A percentile compares a stretch with the other conserved stretches of the same genome.
phyloP scores from a whole-genome alignment of 2,113 vertebrate genomes.

The Periophthalmus modestus region DNA sequence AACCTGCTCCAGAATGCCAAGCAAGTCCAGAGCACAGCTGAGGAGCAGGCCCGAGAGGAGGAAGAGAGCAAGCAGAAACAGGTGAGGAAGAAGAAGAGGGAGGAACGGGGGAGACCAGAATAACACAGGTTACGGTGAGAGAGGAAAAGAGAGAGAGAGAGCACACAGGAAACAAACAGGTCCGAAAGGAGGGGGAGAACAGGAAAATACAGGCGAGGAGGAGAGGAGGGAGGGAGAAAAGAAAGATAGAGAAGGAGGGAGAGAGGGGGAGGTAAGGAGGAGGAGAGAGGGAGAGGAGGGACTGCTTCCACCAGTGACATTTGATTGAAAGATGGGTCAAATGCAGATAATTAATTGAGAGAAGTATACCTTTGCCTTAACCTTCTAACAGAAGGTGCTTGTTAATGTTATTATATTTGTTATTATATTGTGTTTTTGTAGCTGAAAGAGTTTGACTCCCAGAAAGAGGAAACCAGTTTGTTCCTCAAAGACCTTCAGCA shows the following conservation, averaged over 20 bases:
- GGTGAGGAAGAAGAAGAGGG: conserved; percentile 22
- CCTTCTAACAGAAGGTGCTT: neutral
- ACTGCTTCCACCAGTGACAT: no score
- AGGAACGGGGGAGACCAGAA: no score
- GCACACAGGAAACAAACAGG: conserved; percentile 38
- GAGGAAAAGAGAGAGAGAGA: neutral
- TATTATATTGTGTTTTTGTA: conserved; percentile 13
- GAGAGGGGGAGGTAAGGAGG: no score
- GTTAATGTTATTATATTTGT: neutral
- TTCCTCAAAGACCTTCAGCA: conserved; percentile 58
- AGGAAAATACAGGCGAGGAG: conserved; percentile 28
- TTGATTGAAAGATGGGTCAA: no score
- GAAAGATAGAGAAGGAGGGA: no score
- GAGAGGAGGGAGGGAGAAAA: neutral
- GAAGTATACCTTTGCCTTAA: no score
- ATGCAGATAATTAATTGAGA: no score
- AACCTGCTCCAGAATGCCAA: conserved; percentile 47
- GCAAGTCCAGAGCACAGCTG: conserved; percentile 31
- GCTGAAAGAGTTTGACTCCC: conserved; percentile 44
- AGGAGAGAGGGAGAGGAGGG: no score
- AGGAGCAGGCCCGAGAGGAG: conserved; percentile 43
- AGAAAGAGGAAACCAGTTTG: conserved; percentile 24
- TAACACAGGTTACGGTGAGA: no score
- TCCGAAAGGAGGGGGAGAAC: conserved; percentile 31
- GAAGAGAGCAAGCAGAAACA: conserved; percentile 15